phyloP scores from a whole-genome alignment of 2,797 vertebrate species.

The Sylvia borin region DNA sequence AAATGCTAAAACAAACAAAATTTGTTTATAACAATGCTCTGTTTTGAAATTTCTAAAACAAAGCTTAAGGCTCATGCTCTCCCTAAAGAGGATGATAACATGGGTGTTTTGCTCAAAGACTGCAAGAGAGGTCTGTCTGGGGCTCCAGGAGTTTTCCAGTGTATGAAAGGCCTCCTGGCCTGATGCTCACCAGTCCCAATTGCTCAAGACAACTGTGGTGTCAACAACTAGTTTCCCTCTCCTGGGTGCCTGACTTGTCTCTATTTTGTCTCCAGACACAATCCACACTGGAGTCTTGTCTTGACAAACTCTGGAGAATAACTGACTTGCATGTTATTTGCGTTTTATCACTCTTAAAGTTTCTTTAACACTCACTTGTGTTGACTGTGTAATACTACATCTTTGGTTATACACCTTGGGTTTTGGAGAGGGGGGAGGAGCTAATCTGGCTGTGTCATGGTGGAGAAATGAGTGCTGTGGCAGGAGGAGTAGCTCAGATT shows the following conservation, averaged over 20 bases:
- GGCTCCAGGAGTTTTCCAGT: not conserved
- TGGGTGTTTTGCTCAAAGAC: not conserved
- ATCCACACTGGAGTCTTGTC: not conserved
- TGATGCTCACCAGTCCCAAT: not conserved
- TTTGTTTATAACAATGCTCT: not conserved
- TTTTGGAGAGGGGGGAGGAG: not conserved
- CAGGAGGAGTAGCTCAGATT: rapidly evolving
- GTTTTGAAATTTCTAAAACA: not conserved
- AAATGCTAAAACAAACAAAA: not conserved
- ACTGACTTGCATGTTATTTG: not conserved
- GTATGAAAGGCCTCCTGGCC: not conserved
- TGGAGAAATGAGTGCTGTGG: not conserved
- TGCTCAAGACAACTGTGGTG: not conserved
- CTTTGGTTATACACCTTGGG: not conserved
- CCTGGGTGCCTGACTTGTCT: not conserved
- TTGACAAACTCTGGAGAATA: not conserved
- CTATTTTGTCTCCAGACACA: not conserved
- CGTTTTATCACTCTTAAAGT: not conserved
- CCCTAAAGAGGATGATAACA: not conserved
- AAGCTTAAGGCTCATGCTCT: not conserved
- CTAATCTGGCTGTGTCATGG: not conserved
- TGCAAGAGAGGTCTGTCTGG: not conserved
- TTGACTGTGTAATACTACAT: not conserved
- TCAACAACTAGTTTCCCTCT: not conserved
- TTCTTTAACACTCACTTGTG: not conserved